Evolutionary conservation across 2,797 vertebrate genomes (phyloP).

Genomic region (Rhabdophis nuchalis): DNA sequence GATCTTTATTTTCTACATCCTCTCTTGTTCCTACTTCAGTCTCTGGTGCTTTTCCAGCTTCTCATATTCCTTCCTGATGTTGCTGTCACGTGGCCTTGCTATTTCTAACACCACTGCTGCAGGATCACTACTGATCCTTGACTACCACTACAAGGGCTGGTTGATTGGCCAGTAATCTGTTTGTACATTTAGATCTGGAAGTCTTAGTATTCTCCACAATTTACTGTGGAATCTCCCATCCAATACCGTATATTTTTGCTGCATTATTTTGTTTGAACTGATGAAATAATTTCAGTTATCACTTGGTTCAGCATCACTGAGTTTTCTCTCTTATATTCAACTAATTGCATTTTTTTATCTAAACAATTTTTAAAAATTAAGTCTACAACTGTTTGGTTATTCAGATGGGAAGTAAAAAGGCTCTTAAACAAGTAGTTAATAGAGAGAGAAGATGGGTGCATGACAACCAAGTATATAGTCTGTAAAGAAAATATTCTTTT

Average conservation of each 20-base stretch:
- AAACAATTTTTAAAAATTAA: neutral
- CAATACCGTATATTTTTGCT: slow-evolving; percentile 25
- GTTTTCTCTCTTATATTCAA: neutral
- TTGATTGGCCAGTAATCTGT: neutral
- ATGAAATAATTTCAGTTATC: slow-evolving; percentile 37
- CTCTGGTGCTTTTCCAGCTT: too few relatives aligned
- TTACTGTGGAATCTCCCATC: slow-evolving; percentile 26
- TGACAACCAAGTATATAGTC: neutral
- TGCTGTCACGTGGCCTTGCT: neutral
- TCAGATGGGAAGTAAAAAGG: neutral
- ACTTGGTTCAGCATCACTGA: neutral
- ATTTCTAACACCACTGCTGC: neutral
- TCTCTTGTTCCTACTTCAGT: neutral
- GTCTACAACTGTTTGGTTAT: neutral
- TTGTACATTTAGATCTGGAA: neutral
- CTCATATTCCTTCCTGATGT: neutral
- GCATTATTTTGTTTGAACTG: slow-evolving; percentile 49
- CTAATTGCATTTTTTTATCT: neutral
- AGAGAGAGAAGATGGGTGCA: neutral
- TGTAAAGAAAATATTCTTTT: neutral
- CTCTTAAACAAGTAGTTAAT: neutral
- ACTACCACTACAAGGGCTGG: neutral
- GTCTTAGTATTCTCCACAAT: neutral
- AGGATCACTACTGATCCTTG: neutral
- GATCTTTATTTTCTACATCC: neutral